Conservation (phyloP, 2,797 vertebrate genomes). For the Sebastes matsubarae region DNA sequence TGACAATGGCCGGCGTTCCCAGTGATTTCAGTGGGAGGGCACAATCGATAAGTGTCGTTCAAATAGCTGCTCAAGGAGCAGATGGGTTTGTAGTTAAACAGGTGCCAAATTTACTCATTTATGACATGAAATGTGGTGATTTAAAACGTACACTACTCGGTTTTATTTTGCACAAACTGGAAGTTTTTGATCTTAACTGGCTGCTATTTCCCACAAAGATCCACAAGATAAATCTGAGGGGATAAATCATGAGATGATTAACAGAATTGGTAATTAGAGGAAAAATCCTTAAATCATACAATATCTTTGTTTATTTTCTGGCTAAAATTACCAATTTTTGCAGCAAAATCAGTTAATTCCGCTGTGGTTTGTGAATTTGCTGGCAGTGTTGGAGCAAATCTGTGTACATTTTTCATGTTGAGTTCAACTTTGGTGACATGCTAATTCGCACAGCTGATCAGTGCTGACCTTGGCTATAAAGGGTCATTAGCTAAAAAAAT, state of each 20-base stretch:
- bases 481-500: too few relatives aligned
- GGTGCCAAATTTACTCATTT: background rate
- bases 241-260: background rate
- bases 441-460: background rate
- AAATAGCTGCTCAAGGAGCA: background rate
- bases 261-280: background rate
- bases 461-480: too few relatives aligned
- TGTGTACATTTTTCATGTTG: background rate
- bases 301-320: background rate
- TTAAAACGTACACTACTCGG: background rate
- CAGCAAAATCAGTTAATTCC: background rate
- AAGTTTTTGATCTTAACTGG: background rate
- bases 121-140: background rate
- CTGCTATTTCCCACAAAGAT: background rate
- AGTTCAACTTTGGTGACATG: background rate
- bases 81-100: background rate
- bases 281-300: background rate
- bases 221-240: background rate
- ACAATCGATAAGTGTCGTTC: slow-evolving; percentile 1
- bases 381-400: background rate
- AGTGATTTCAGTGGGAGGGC: background rate
- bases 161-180: background rate
- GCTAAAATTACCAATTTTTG: background rate
- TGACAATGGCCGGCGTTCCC: slow-evolving; percentile 34
- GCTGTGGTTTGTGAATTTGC: too few relatives aligned